These are phyloP conservation scores for Crypturellus undulatus DNA, from an alignment of 2,113 vertebrate species.

Conservation along the genomic window DNA sequence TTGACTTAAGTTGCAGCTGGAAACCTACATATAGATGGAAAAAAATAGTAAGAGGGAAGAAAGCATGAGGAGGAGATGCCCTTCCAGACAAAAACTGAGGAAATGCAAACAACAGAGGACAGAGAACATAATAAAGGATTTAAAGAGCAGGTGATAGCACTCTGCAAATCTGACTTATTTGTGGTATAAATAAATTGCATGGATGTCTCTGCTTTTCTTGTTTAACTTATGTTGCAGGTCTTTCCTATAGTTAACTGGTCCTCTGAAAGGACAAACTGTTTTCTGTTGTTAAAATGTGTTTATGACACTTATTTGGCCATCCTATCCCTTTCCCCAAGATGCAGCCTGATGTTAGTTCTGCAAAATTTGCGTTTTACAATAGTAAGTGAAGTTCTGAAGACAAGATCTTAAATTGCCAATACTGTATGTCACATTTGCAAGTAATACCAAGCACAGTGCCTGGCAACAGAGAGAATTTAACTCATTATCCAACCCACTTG, in stretches of 20 bases:
- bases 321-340: not conserved
- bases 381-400: not conserved
- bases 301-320: too few relatives aligned
- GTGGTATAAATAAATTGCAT: not conserved
- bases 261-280: too few relatives aligned
- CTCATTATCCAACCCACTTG: not conserved
- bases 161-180: not conserved
- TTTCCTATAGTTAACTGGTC: too few relatives aligned
- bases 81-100: not conserved
- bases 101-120: not conserved
- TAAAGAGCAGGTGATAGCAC: not conserved
- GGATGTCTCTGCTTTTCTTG: too few relatives aligned
- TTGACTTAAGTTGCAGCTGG: not conserved
- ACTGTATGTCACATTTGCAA: accelerated
- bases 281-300: too few relatives aligned
- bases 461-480: not conserved
- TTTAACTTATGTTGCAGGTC: too few relatives aligned
- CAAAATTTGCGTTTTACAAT: not conserved
- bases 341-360: not conserved
- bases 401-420: not conserved
- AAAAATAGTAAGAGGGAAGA: not conserved
- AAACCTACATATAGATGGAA: not conserved
- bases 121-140: not conserved
- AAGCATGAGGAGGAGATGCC: not conserved
- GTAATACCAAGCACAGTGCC: not conserved